phyloP scores from a whole-genome alignment of 1,140 invertebrate species.

The Polyergus mexicanus region DNA sequence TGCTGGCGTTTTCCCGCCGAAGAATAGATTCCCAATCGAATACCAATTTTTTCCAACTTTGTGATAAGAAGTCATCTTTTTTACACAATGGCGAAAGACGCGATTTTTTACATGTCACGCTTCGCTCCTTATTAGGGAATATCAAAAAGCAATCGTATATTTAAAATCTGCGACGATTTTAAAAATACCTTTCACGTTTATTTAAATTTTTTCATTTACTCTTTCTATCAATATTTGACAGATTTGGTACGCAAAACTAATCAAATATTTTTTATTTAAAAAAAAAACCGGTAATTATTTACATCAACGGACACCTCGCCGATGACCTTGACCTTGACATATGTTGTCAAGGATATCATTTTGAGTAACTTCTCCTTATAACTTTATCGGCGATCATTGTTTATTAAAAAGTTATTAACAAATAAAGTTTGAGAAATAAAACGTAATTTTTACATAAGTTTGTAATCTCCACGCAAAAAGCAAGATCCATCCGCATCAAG shows the following conservation, averaged over 20 bases:
- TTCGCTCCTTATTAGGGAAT: not conserved
- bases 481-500: no score
- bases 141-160: not conserved
- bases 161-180: not conserved
- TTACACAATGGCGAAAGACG: not conserved
- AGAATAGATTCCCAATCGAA: constrained; percentile 14
- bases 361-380: no score
- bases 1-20: constrained; percentile 12
- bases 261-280: not conserved
- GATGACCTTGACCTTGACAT: no score
- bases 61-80: not conserved
- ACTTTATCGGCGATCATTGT: no score
- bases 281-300: no score
- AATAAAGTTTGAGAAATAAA: no score
- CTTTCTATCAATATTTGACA: constrained; percentile 13
- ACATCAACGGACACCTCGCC: no score
- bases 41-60: constrained; percentile 34
- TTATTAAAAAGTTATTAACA: no score
- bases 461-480: no score
- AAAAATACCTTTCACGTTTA: not conserved
- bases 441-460: no score
- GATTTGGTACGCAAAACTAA: not conserved
- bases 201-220: not conserved
- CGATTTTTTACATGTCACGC: not conserved
- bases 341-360: no score